Evolutionary conservation across 2,797 vertebrate species (phyloP), one percentile per base, ranked within the genome.

Genomic region (Macroramphosus scolopax): DNA sequence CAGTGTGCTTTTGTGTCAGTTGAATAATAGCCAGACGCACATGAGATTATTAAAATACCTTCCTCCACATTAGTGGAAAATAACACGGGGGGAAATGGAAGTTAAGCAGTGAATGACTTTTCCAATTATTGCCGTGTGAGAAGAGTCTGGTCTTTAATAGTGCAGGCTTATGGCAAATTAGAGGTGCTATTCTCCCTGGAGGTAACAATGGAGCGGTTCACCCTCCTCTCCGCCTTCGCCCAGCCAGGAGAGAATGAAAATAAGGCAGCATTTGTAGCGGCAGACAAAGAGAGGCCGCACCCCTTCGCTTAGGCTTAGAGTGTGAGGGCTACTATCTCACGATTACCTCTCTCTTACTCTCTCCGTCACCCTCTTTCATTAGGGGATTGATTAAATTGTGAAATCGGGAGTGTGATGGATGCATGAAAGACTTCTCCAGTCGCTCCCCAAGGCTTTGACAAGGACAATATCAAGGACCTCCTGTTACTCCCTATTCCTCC

Each of bases 91-190:
- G 55, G 69, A 84, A 87, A 85, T 83, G 59, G 76, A 81, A 87
- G 80, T 87, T 88, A 85, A 88, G 83, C 78, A 75, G 71, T 85
- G 85, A 89, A 90, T 91, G 87, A 91, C 89, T 91, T 91, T 89
- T 90, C 89, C 88, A 88, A 92, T 91, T 92, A 92, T 89, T 87
- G 90, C 88, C 33, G 79, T 84, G 89, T 90, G 91, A 93, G 91
- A 90, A 89, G 89, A 92, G 90, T 87, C 90, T 79, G 85, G 87
- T 90, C 89, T 89, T 91, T 91, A 93, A 90, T 89, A 90, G 92
- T 82, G 53, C 83, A 80, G 91, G 90, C 92, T 89, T 90, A 86
- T 42, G 79, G 90, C 89, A 92, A 92, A 93, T 93, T 92, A 93
- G 89, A 89, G 80, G 82, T 86, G 84, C 88, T 88, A 82, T 92